Evolutionary conservation across 2,113 vertebrate species (phyloP), one percentile per base, ranked within the genome.

Genomic region (Ammospiza caudacuta): DNA sequence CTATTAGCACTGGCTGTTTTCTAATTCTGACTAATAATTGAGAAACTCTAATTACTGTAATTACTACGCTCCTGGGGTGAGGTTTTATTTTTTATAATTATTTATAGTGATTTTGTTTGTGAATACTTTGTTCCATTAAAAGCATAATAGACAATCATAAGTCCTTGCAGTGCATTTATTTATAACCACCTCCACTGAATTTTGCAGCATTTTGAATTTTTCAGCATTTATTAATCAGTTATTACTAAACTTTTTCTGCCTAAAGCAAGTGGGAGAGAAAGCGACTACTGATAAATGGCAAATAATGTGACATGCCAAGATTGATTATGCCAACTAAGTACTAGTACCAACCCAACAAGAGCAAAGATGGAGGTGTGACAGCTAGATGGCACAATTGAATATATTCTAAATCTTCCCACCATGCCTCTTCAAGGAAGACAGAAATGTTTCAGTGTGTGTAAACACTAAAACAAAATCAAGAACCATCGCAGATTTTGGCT

Each of bases 1-100:
- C 61, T 96, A 90, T 92, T 93, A 97, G 79, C 79, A 90, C 73
- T 83, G 82, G 39, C 52, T 90, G 68, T 81, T 95, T 94, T 83
- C 85, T 96, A 91, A 88, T 93, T 95, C 75, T 2, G 6, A 61
- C 33, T 95, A 95, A 95, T 92, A 97, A 95, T 83, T 83, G 92
- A 25, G 16, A 64, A 96, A 92, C 83, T 83, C 79, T 93, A 94
- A 96, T 97, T 94, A 96, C 94, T 84, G 69, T 87, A 96, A 96
- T 92, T 96, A 94, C 51, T 35, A 68, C 54, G 92, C 69, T 92
- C 76, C 85, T 84, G 69, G 66, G 88, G 80, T 90, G 68, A 90
- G 79, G 57, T 75, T 96, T 93, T 95, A 68, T 83, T 93, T 97
- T 96, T 90, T 83, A 28, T 87, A 78, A 90, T 90, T 78, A 92